phyloP scores from a whole-genome alignment of 1,140 invertebrate species.

The Hormaphis cornu region DNA sequence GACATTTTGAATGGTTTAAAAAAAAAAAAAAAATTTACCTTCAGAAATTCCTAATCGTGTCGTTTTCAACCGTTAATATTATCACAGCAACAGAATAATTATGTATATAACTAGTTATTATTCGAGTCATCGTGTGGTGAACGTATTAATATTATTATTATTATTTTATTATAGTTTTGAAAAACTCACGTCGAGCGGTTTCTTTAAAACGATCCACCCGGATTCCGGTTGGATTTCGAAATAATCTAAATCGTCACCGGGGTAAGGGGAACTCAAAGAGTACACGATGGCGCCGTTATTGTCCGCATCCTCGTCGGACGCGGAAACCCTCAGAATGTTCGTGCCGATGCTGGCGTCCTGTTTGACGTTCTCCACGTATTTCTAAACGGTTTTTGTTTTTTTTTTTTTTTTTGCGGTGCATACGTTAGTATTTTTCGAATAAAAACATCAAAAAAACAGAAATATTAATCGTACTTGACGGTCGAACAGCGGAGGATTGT shows the following conservation, averaged over 20 bases:
- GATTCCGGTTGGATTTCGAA: conserved; percentile 92
- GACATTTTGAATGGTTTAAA: too few species aligned
- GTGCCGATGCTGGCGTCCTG: conserved; percentile 92
- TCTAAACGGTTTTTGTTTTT: conserved; percentile 48
- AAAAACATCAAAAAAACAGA: too few species aligned
- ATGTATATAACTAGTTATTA: neutral
- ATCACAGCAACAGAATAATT: neutral
- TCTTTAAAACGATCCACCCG: conserved; percentile 89
- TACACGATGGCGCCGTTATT: conserved; percentile 93
- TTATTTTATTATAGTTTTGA: neutral
- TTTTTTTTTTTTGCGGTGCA: too few species aligned
- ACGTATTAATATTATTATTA: neutral
- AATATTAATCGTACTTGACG: conserved; percentile 60
- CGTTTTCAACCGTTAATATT: neutral
- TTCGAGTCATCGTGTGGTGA: too few species aligned
- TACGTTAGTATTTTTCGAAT: too few species aligned
- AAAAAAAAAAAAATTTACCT: too few species aligned
- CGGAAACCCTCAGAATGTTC: conserved; percentile 85
- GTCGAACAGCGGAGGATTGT: conserved; percentile 87
- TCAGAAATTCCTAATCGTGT: too few species aligned
- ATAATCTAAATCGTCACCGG: conserved; percentile 79
- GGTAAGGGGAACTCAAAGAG: conserved; percentile 73
- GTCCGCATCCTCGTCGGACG: conserved; percentile 90
- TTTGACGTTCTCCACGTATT: conserved; percentile 94
- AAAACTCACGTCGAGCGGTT: conserved; percentile 85